Conservation (phyloP, 2,888 invertebrate species). For the Fissipunctia ypsillon region DNA sequence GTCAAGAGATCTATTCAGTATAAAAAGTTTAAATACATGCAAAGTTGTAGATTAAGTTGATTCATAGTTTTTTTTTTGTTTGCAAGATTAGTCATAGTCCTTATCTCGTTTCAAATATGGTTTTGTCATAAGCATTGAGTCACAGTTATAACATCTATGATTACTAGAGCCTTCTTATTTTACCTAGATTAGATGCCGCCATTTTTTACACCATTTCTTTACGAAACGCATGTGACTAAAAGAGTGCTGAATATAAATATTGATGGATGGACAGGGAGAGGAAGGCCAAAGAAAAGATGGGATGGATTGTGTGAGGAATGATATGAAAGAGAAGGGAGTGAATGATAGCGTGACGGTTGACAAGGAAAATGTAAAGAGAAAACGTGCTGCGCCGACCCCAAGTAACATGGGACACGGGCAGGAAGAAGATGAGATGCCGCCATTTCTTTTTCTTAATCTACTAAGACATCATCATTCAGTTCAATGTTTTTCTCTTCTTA, state of each 20-base stretch:
- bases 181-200: neutral
- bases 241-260: too few relatives aligned
- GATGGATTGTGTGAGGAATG: too few relatives aligned
- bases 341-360: too few relatives aligned
- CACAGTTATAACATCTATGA: too few relatives aligned
- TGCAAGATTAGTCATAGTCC: neutral
- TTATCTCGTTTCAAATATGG: neutral
- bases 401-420: too few relatives aligned
- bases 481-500: neutral
- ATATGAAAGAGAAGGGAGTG: too few relatives aligned
- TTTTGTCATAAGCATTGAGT: neutral
- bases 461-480: neutral
- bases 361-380: too few relatives aligned
- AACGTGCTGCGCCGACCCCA: too few relatives aligned
- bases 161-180: neutral
- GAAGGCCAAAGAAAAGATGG: too few relatives aligned
- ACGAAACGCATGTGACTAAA: too few relatives aligned
- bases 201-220: too few relatives aligned
- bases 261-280: too few relatives aligned
- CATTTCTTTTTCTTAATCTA: neutral
- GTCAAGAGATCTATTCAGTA: neutral
- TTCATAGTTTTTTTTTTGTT: constrained; percentile 32
- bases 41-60: neutral
- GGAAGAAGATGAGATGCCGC: neutral
- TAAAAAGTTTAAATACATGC: constrained; percentile 13